phyloP scores from a whole-genome alignment of 1,140 invertebrate genomes.

The Brachionus paranguensis region DNA sequence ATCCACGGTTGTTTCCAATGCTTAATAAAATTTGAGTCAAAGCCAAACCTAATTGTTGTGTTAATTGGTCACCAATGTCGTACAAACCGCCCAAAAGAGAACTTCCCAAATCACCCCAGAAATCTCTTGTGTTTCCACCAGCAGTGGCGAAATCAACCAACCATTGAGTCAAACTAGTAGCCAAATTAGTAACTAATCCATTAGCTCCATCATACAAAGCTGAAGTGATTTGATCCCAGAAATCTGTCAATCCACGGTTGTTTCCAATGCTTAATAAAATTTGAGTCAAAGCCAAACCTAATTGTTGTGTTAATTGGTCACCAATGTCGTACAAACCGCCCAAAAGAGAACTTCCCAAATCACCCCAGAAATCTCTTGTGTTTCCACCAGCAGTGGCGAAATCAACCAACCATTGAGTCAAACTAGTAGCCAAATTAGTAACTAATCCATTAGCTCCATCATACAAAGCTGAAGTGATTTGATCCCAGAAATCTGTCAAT shows the following conservation, averaged over 20 bases:
- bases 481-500: neutral
- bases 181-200: neutral
- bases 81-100: neutral
- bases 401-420: neutral
- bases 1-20: neutral
- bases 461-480: neutral
- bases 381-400: neutral
- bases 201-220: neutral
- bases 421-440: neutral
- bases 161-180: neutral
- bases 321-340: neutral
- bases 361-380: conserved; percentile 4
- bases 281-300: conserved; percentile 4
- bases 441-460: neutral
- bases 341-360: neutral
- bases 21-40: conserved; percentile 11
- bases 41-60: neutral
- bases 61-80: neutral
- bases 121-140: neutral
- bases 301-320: neutral
- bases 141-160: neutral
- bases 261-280: neutral
- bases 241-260: neutral
- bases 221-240: neutral
- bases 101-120: neutral